A percentile compares a stretch with the other conserved stretches of the same genome.
Conservation (phyloP, 2,113 vertebrate species). For the Tiliqua scincoides region DNA sequence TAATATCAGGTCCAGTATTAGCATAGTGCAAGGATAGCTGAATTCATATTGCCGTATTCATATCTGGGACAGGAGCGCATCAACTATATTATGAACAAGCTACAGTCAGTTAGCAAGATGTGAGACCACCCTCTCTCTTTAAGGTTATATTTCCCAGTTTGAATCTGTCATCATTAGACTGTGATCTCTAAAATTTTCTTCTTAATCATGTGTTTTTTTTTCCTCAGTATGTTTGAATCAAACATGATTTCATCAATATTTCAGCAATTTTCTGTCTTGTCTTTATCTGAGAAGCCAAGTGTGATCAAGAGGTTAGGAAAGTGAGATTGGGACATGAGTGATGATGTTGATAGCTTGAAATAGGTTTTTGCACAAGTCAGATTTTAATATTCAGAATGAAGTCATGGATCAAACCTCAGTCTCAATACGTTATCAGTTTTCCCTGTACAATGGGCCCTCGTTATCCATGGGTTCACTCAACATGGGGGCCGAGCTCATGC, state of each 20-base stretch:
- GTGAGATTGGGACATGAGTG: not conserved
- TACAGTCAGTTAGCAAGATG: too few species aligned
- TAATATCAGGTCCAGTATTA: not conserved
- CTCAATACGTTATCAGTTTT: not conserved
- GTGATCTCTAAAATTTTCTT: not conserved
- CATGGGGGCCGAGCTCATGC: too few species aligned
- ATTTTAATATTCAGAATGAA: conserved; percentile 17
- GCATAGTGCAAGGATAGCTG: not conserved
- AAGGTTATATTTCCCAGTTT: not conserved
- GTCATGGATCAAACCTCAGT: conserved; percentile 4
- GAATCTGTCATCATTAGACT: not conserved
- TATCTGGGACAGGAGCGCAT: too few species aligned
- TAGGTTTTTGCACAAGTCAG: conserved; percentile 4
- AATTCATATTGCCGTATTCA: not conserved
- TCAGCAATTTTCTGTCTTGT: not conserved
- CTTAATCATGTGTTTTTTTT: too few species aligned
- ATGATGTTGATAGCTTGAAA: not conserved
- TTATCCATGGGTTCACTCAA: too few species aligned
- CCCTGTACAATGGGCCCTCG: too few species aligned
- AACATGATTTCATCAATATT: not conserved
- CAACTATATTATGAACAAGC: too few species aligned
- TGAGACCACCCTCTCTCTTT: not conserved
- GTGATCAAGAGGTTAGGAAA: not conserved
- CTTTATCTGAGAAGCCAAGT: not conserved
- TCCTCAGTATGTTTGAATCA: not conserved